A percentile compares a stretch with the other conserved stretches of the same genome.
Conservation (phyloP, 2,888 invertebrate species). For the Ferrisia virgata region DNA sequence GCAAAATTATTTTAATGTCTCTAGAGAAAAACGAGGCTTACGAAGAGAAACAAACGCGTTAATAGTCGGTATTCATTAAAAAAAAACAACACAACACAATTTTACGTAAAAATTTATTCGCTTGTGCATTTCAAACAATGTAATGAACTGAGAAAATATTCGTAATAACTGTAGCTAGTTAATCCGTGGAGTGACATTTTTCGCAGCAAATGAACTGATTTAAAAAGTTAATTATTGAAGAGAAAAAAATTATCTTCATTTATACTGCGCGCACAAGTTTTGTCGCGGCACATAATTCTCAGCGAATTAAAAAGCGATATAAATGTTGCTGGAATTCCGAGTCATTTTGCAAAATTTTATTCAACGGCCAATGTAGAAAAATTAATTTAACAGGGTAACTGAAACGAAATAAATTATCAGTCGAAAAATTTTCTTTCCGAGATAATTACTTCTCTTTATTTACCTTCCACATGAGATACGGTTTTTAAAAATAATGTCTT, state of each 20-base stretch:
- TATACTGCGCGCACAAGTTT: neutral
- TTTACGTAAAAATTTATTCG: neutral
- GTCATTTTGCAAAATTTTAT: neutral
- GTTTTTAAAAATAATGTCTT: neutral
- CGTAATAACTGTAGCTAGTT: neutral
- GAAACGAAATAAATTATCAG: neutral
- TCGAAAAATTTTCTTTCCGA: neutral
- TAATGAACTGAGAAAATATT: neutral
- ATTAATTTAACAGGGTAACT: constrained; percentile 8
- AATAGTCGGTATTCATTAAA: neutral
- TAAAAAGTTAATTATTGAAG: neutral
- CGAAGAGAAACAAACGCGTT: neutral
- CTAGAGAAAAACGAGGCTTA: neutral
- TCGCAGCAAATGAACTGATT: constrained; percentile 1
- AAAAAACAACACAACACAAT: no score
- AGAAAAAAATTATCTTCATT: neutral
- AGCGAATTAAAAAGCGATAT: neutral
- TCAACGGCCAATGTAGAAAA: constrained; percentile 8
- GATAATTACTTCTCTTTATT: constrained; percentile 15
- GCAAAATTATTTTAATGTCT: neutral
- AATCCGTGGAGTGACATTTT: neutral
- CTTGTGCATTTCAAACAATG: neutral
- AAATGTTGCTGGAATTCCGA: constrained; percentile 7
- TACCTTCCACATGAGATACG: neutral
- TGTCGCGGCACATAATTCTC: neutral